Percentiles rank a stretch among this genome's conserved stretches.
phyloP scores from a whole-genome alignment of 2,113 vertebrate genomes.

The Callionymus lyra region DNA sequence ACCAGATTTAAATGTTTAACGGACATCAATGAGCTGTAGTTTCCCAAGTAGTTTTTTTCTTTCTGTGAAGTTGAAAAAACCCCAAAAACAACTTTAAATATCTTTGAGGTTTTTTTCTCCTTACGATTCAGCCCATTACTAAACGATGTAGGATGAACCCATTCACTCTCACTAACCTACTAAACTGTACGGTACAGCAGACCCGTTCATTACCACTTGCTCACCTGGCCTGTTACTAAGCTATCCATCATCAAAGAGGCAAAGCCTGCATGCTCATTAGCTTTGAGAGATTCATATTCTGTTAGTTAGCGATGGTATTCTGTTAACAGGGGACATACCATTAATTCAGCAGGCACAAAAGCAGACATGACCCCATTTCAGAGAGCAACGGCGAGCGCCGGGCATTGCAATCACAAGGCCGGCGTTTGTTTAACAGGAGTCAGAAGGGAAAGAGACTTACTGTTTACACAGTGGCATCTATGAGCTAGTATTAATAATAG shows the following conservation, averaged over 20 bases:
- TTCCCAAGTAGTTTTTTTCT: too few relatives aligned
- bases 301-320: constrained; percentile 29
- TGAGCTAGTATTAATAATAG: constrained; percentile 59
- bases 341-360: constrained; percentile 51
- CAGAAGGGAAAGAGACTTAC: constrained; percentile 33
- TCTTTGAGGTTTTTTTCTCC: too few relatives aligned
- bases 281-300: constrained; percentile 30
- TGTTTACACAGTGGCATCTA: constrained; percentile 61
- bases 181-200: constrained; percentile 8
- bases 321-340: constrained; percentile 25
- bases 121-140: too few relatives aligned
- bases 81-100: too few relatives aligned
- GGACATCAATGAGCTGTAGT: too few relatives aligned
- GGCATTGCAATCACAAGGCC: constrained; percentile 14
- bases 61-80: too few relatives aligned
- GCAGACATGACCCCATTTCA: constrained; percentile 42
- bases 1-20: too few relatives aligned
- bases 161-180: constrained; percentile 7
- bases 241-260: constrained; percentile 38
- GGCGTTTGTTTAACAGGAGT: constrained; percentile 34
- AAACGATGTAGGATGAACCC: constrained; percentile 5
- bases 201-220: constrained; percentile 21
- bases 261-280: constrained; percentile 34
- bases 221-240: constrained; percentile 29
- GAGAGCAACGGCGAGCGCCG: constrained; percentile 7